Evolutionary conservation across 2,113 vertebrate genomes (phyloP), one percentile per base, ranked within the genome.

Genomic region (Serinus canaria): DNA sequence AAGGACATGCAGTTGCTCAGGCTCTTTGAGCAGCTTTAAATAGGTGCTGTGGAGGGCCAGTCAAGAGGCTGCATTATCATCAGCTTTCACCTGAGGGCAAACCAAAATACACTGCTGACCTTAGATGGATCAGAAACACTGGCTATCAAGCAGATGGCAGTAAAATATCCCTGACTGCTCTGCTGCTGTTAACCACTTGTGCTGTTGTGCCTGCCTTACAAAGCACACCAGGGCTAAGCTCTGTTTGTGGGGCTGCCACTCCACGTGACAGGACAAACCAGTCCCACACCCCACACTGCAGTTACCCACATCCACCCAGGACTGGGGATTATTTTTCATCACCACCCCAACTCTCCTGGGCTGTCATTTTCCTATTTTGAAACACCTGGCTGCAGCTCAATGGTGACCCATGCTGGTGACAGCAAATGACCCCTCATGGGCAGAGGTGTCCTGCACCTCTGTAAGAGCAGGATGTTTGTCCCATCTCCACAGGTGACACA

Each of bases 281-380:
- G n/a, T 17, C 10, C 10, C 66, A 35, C 2, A 1, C 2, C 41
- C 56, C 31, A 1, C 0, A 0, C 30, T 59, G 49, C 15, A 30
- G 22, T 28, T 55, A 37, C 4, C 15, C 0, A 20, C 64, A 44
- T 16, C 35, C 52, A 37, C 14, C 44, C 58, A 68, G 35, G 31
- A 4, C 2, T 79, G 41, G 41, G 20, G 44, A 31, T 21, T 11
- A 4, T 23, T 79, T 67, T 69, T 31, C 53, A 30, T n/a, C 12
- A 0, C 28, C 41, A 52, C 7, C 14, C 37, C 23, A 4, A 15
- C 35, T 27, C 47, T 68, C 10, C 63, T 83, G 52, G 33, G 31
- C 62, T 41, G 9, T 37, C n/a, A 27, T 6, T 88, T 72, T 69
- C 22, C 28, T 66, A 1, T 22, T 83, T 91, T 39, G 41, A 49